phyloP scores from a whole-genome alignment of 2,888 invertebrate genomes.

The Heliconius charithonia region DNA sequence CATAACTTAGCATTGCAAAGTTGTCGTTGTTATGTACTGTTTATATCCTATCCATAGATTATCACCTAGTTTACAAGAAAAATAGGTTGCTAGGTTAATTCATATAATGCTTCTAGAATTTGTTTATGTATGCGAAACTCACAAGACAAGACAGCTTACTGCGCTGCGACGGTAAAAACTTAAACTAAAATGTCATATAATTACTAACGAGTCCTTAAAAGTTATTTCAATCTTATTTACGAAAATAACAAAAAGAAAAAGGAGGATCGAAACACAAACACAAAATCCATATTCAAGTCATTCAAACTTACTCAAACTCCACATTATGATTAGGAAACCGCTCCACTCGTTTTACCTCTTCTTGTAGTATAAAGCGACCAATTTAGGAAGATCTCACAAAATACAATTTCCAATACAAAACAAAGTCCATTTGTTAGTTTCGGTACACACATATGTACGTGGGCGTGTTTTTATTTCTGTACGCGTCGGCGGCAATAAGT shows the following conservation, averaged over 20 bases:
- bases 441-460: slow-evolving; percentile 57
- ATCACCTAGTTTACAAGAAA: not conserved
- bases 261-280: slow-evolving; percentile 54
- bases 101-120: slow-evolving; percentile 5
- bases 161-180: not conserved
- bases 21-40: not conserved
- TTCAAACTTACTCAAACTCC: slow-evolving; percentile 54
- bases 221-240: slow-evolving; percentile 36
- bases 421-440: slow-evolving; percentile 54
- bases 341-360: slow-evolving; percentile 57
- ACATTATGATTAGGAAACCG: slow-evolving; percentile 57
- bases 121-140: not conserved
- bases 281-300: slow-evolving; percentile 48
- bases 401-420: slow-evolving; percentile 53
- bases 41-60: not conserved
- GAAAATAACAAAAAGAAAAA: slow-evolving; percentile 13
- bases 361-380: slow-evolving; percentile 60
- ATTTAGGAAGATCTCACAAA: slow-evolving; percentile 57
- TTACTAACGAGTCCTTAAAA: not conserved
- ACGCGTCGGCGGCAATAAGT: slow-evolving; percentile 73
- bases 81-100: slow-evolving; percentile 12
- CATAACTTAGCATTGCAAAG: slow-evolving; percentile 5
- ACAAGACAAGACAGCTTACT: not conserved
- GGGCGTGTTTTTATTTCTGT: slow-evolving; percentile 74
- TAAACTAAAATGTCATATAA: not conserved